Percentiles rank a stretch among this genome's conserved stretches.
Conservation (phyloP, 2,113 vertebrate species). For the Phyllostomus hastatus region DNA sequence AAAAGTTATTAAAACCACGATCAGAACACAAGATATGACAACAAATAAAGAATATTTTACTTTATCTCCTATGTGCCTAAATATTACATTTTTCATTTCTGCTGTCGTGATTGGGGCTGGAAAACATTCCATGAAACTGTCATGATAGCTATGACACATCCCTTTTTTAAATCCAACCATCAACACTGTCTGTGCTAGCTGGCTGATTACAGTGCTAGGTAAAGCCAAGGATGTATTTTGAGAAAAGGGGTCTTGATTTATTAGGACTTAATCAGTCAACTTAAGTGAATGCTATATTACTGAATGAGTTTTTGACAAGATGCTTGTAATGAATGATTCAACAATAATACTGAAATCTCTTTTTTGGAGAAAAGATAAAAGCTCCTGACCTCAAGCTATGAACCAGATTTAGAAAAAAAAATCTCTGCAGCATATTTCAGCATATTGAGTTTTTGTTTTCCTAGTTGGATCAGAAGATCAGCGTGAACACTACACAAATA, state of each 20-base stretch:
- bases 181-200: background rate
- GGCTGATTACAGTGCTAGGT: background rate
- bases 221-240: background rate
- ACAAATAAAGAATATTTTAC: constrained; percentile 40
- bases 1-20: constrained; percentile 63
- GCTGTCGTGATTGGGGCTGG: background rate
- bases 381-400: background rate
- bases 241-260: background rate
- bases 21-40: constrained; percentile 34
- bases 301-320: background rate
- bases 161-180: background rate
- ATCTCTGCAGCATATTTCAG: background rate
- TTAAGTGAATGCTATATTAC: constrained; percentile 32
- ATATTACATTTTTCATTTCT: constrained; percentile 51
- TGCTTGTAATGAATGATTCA: background rate
- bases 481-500: background rate
- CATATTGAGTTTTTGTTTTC: background rate
- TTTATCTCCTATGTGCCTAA: background rate
- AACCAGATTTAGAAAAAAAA: background rate
- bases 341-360: background rate
- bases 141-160: background rate
- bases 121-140: background rate
- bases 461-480: background rate
- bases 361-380: constrained; percentile 1
- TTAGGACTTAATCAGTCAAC: background rate